Evolutionary conservation across 2,888 invertebrate genomes (phyloP), one percentile per base, ranked within the genome.

Genomic region (Cremastinae sp.): DNA sequence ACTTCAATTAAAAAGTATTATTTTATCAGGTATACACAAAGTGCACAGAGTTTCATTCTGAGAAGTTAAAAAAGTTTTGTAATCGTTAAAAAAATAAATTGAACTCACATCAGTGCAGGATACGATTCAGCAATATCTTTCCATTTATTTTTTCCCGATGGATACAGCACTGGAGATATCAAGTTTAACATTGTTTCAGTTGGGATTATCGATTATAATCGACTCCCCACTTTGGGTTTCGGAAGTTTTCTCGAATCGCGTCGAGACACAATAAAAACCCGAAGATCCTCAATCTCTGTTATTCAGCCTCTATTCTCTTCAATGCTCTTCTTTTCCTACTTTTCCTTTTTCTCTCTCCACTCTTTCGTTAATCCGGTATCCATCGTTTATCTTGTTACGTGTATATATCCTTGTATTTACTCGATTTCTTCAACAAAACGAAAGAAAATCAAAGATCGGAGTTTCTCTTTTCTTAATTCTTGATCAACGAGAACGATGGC

Each of bases 141-240:
- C n/a, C n/a, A n/a, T n/a, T n/a, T n/a, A n/a, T 28, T 28, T 28
- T 28, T 28, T 5, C 28, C 28, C 28, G 5, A 5, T 3, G 28
- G 5, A 61, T 20, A 55, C 53, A 18, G 28, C 39, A 68, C 61
- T 59, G 61, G 28, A 41, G 39, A 47, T 61, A 56, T 68, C 61
- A 41, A 74, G 74, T 55, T 61, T 55, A 55, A 58, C 65, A 62
- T 53, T 43, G 55, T 74, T 56, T 72, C 59, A 43, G n/a, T 51
- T 51, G 58, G 58, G 53, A 55, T 74, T 74, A 74, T 74, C 74
- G 74, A 74, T 62, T 68, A 61, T 66, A 59, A 35, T 9, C 56
- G 39, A 22, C 10, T 35, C 58, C 37, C 9, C 59, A 28, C 28
- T 2, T n/a, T 5, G 5, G 28, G 2, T 28, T 28, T 28, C 28